A percentile compares a stretch with the other conserved stretches of the same genome.
Conservation (phyloP, 2,888 invertebrate genomes). For the Tethea ocularis region DNA sequence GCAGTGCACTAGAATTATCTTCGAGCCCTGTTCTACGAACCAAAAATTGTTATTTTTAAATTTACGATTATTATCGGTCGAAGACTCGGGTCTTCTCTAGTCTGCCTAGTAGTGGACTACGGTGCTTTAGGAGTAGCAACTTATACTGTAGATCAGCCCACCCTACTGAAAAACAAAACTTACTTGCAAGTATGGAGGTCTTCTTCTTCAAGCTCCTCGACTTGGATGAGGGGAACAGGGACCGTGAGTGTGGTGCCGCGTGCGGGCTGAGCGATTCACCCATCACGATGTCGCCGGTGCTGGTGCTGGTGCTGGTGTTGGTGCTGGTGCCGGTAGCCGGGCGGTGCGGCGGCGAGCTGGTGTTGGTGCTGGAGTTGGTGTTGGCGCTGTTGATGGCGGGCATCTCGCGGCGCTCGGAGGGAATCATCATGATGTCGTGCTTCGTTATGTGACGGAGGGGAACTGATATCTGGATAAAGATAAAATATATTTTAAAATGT, state of each 20-base stretch:
- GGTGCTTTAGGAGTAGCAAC: too few species aligned
- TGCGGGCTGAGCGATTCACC: constrained; percentile 66
- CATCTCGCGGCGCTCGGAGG: constrained; percentile 53
- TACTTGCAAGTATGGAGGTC: constrained; percentile 89
- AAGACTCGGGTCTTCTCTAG: too few species aligned
- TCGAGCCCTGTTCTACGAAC: too few species aligned
- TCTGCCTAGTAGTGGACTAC: too few species aligned
- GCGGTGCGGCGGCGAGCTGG: constrained; percentile 46
- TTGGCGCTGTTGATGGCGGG: constrained; percentile 55
- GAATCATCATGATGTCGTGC: constrained; percentile 67
- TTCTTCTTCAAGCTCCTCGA: constrained; percentile 88
- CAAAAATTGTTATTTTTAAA: too few species aligned
- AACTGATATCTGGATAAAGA: constrained; percentile 50
- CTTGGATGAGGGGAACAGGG: constrained; percentile 83
- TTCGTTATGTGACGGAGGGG: constrained; percentile 68
- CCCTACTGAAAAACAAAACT: constrained; percentile 54
- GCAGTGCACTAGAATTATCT: too few species aligned
- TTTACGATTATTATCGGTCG: too few species aligned
- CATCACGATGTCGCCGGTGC: constrained; percentile 15
- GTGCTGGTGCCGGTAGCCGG: constrained; percentile 17
- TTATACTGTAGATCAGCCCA: too few species aligned
- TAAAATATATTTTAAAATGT: neutral
- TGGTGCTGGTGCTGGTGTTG: constrained; percentile 15
- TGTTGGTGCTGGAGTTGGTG: constrained; percentile 48
- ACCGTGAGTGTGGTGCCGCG: constrained; percentile 80